A percentile compares a stretch with the other conserved stretches of the same genome.
These are phyloP conservation scores for Suricata suricatta DNA, from an alignment of 2,113 vertebrate genomes.

Conservation along the genomic window DNA sequence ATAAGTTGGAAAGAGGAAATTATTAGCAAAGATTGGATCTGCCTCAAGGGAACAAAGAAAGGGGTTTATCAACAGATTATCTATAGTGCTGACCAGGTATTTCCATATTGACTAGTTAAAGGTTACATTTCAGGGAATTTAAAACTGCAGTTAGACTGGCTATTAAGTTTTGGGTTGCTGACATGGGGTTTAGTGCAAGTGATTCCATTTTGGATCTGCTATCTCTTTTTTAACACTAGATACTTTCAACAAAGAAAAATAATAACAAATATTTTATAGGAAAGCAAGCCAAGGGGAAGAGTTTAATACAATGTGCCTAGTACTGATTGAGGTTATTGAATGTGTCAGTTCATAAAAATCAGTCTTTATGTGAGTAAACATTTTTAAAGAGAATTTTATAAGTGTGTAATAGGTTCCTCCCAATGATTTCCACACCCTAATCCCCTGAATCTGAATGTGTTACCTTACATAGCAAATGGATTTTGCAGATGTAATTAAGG, in stretches of 20 bases:
- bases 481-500: neutral
- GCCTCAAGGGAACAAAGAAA: neutral
- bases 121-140: neutral
- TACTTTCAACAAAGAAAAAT: neutral
- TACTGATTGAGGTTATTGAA: neutral
- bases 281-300: neutral
- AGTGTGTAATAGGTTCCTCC: no score
- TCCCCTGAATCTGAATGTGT: neutral
- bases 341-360: neutral
- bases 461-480: neutral
- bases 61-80: neutral
- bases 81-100: neutral
- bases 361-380: neutral
- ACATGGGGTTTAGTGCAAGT: neutral
- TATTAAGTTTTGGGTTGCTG: neutral
- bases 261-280: neutral
- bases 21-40: neutral
- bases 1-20: neutral
- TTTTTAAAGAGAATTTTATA: neutral
- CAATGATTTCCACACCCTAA: neutral
- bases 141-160: neutral
- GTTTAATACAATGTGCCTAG: neutral
- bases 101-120: neutral
- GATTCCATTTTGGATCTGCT: neutral
- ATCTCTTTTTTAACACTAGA: neutral